These are phyloP conservation scores for Byasa hedistus DNA, from an alignment of 2,888 invertebrate species.

Conservation along the genomic window DNA sequence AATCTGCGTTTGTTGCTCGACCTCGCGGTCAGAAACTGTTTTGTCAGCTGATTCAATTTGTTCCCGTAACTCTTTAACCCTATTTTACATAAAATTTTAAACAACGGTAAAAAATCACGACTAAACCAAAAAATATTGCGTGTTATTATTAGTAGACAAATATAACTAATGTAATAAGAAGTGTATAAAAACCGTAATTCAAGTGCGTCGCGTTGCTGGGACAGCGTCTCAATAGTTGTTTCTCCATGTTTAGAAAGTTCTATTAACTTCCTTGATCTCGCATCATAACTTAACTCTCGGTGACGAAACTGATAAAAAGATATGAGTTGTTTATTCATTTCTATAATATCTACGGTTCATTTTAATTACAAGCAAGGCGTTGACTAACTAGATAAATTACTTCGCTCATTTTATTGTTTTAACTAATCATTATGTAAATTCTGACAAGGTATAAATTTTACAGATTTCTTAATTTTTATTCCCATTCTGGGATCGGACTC, in stretches of 20 bases:
- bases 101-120: too few relatives aligned
- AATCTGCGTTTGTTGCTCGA: constrained; percentile 45
- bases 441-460: neutral
- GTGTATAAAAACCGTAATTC: constrained; percentile 56
- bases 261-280: constrained; percentile 61
- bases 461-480: too few relatives aligned
- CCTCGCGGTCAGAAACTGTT: constrained; percentile 41
- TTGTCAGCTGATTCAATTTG: constrained; percentile 50
- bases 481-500: neutral
- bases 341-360: neutral
- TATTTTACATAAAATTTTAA: constrained; percentile 33
- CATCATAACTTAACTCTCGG: constrained; percentile 63
- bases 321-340: neutral
- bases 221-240: constrained; percentile 61
- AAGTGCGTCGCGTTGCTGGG: constrained; percentile 67
- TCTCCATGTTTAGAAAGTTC: constrained; percentile 71
- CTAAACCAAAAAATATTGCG: too few relatives aligned
- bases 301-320: constrained; percentile 55
- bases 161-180: neutral
- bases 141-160: neutral
- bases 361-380: neutral
- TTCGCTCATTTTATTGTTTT: neutral
- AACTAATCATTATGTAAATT: neutral
- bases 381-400: neutral
- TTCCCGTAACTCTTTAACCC: constrained; percentile 67